Evolutionary conservation across 2,888 invertebrate species (phyloP).

Genomic region (Labia minor): DNA sequence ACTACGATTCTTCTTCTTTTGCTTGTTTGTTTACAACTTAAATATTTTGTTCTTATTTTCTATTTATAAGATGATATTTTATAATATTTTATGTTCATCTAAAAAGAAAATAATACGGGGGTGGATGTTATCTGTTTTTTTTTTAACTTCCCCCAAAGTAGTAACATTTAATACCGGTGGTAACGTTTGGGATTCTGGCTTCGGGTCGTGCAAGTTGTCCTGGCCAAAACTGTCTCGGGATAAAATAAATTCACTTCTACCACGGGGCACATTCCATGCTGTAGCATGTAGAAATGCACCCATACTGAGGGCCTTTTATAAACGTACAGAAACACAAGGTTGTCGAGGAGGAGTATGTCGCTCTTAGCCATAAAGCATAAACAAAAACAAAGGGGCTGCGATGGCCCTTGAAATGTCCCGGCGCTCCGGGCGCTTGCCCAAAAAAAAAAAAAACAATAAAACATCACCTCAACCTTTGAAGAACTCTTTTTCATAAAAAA

Average conservation of each 20-base stretch:
- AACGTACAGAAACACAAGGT: neutral
- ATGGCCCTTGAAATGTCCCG: neutral
- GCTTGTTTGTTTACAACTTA: no score
- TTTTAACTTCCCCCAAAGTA: no score
- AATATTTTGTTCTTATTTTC: no score
- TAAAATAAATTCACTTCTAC: neutral
- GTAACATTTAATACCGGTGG: no score
- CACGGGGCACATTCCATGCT: slow-evolving; percentile 8
- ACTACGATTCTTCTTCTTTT: no score
- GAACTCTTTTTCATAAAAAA: neutral
- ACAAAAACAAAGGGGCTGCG: slow-evolving; percentile 1
- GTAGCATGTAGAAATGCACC: neutral
- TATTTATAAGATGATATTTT: no score
- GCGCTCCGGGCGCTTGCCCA: neutral
- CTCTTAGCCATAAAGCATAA: neutral
- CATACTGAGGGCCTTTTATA: neutral
- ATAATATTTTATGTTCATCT: no score
- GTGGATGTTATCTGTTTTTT: no score
- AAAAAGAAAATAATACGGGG: no score
- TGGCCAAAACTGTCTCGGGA: neutral
- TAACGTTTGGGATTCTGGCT: neutral
- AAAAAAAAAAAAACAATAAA: neutral
- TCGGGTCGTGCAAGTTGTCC: neutral
- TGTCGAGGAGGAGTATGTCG: neutral
- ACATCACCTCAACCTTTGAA: neutral